Evolutionary conservation across 2,797 vertebrate species (phyloP), one percentile per base, ranked within the genome.

Genomic region (Apodemus agrarius): DNA sequence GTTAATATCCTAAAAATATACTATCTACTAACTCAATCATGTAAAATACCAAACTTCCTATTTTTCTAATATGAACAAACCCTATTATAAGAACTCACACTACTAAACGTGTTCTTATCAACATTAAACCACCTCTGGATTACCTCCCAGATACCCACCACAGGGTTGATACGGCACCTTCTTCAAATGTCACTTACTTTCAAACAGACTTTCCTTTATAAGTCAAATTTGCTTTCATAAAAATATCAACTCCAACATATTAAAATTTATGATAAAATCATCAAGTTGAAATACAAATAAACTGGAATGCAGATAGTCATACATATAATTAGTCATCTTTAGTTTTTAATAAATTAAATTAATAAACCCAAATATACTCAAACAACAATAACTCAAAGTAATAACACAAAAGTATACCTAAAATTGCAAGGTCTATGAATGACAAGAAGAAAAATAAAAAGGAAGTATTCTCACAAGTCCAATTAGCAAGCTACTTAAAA

Each of bases 321-420:
- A 52, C 14, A 91, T 31, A 82, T 52, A 34, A 22, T 92, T 89
- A 91, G n/a, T 52, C 22, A 65, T 59, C 49, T 9, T 37, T n/a
- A 89, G 43, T n/a, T 63, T 92, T 80, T 85, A 92, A 94, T 22
- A 34, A 96, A 82, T 65, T 69, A 91, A 94, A 89, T 63, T 22
- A 89, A 67, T 12, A 74, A 85, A 93, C n/a, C n/a, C n/a, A 37
- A 72, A 37, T 72, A 72, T n/a, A 72, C 34, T 72, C 67, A 72
- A 31, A 67, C 34, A n/a, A 69, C 6, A 72, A 72, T 17, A 93
- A 85, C 57, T 78, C 31, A 91, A 94, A 81, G 34, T 57, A 52
- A 16, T 57, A 94, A 93, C 34, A 89, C 17, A 75, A 89, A 93
- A n/a, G 78, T 54, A 61, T 21, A 19, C 5, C 34, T 43, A 59